Evolutionary conservation across 1,140 invertebrate genomes (phyloP).

Genomic region (Copidosoma floridanum): DNA sequence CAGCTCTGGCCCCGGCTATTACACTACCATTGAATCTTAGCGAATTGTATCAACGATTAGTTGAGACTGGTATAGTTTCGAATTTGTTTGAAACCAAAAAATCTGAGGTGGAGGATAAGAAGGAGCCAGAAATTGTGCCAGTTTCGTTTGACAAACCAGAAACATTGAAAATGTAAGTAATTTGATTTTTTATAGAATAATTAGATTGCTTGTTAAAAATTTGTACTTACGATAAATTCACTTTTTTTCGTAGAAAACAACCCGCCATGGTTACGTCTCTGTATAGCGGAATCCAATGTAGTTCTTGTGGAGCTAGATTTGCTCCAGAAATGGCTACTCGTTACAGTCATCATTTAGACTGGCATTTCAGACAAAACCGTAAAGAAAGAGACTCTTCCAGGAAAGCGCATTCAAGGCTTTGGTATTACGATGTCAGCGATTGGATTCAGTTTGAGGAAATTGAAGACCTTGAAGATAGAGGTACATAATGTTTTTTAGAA

Average conservation of each 20-base stretch:
- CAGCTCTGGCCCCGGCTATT: slow-evolving; percentile 42
- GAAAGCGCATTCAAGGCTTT: slow-evolving; percentile 78
- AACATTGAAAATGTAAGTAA: slow-evolving; percentile 70
- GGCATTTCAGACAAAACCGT: slow-evolving; percentile 94
- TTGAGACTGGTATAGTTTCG: slow-evolving; percentile 80
- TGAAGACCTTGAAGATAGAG: slow-evolving; percentile 87
- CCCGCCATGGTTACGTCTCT: slow-evolving; percentile 66
- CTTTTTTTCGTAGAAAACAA: slow-evolving; percentile 58
- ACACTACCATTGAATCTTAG: slow-evolving; percentile 68
- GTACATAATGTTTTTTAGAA: slow-evolving; percentile 58
- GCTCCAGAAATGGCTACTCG: slow-evolving; percentile 81
- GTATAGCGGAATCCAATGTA: slow-evolving; percentile 90
- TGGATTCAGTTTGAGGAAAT: slow-evolving; percentile 95
- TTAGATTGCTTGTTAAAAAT: neutral
- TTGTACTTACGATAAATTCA: neutral
- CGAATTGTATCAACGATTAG: slow-evolving; percentile 79
- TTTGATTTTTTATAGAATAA: neutral
- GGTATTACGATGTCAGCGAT: slow-evolving; percentile 87
- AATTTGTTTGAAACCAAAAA: slow-evolving; percentile 50
- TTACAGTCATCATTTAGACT: slow-evolving; percentile 92
- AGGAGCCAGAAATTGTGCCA: slow-evolving; percentile 59
- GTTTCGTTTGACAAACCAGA: slow-evolving; percentile 69
- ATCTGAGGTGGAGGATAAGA: slow-evolving; percentile 50
- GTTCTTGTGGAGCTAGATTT: slow-evolving; percentile 89
- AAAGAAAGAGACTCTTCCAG: slow-evolving; percentile 80